Evolutionary conservation across 2,888 invertebrate genomes (phyloP).

Genomic region (Catocala nupta): DNA sequence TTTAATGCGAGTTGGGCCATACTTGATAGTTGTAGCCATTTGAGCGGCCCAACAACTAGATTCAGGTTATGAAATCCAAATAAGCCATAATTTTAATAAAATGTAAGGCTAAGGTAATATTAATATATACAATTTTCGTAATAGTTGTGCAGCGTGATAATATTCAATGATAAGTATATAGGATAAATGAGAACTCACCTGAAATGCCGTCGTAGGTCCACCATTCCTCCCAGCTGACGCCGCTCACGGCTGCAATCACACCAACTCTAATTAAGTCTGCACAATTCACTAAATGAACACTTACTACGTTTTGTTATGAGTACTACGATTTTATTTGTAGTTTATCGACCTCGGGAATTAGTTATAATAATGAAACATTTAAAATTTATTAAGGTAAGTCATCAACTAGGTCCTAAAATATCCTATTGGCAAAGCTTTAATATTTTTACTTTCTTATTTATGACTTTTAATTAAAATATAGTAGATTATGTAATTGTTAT

Average conservation of each 20-base stretch:
- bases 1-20: too few relatives aligned
- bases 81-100: too few relatives aligned
- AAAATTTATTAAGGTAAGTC: too few relatives aligned
- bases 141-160: background rate
- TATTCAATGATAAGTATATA: conserved; percentile 9
- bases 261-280: conserved; percentile 81
- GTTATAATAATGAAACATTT: background rate
- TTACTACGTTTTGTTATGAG: conserved; percentile 42
- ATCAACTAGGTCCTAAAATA: too few relatives aligned
- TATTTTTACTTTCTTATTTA: too few relatives aligned
- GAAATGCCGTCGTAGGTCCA: conserved; percentile 98
- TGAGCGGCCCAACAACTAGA: too few relatives aligned
- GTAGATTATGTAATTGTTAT: too few relatives aligned
- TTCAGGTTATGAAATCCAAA: too few relatives aligned
- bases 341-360: conserved; percentile 22
- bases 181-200: conserved; percentile 88
- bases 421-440: too few relatives aligned
- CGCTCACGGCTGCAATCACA: conserved; percentile 90
- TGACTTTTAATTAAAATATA: too few relatives aligned
- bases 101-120: too few relatives aligned
- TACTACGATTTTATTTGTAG: conserved; percentile 44
- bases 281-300: conserved; percentile 68
- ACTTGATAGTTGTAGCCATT: too few relatives aligned
- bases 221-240: conserved; percentile 98
- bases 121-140: background rate